Base-by-base conservation (phyloP, 2,797 vertebrate genomes). In the Calcarius lapponicus region DNA sequence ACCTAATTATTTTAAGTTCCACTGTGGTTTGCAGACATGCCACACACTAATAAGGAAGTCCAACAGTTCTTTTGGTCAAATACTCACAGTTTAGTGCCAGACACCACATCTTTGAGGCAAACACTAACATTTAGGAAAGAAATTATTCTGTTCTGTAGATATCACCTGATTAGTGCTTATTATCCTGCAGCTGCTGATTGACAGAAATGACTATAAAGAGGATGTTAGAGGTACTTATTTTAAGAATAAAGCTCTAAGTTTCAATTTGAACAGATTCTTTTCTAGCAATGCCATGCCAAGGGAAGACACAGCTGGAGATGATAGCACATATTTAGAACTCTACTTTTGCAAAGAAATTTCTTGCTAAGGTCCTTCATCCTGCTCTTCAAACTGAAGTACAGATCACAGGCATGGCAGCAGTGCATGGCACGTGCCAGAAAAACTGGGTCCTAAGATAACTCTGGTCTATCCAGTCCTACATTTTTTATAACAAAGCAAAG, bases 201-300 rank as follows among this genome's bases (percentile, higher is more conserved):
- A 67, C 57, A 76, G 64, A 53, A 85, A 47, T 13, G 0, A 53
- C 40, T 51, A 0, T 6, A 78, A 66, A 45, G 24, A 58, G 9
- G n/a, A 82, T 0, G 3, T 25, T 7, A n/a, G 4, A 28, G 4
- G 25, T 40, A 78, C 31, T 88, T 66, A 73, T 42, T 76, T 90
- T 50, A 93, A 92, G 45, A 87, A 67, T 21, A 88, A 89, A 82
- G 24, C 34, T 87, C 50, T 28, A 47, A 17, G 29, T 54, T 93
- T 71, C 71, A 80, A 19, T 36, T 29, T 50, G 26, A 89, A 67
- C 13, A 60, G 31, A 50, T 61, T 82, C 28, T 34, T 87, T 67
- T 65, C 58, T 61, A 85, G 67, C 17, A 66, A 64, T 14, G 24
- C 42, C 32, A 45, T 7, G 24, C 42, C 45, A 91, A 81, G 21